These are phyloP conservation scores for Andinoacara biseriatus DNA, from an alignment of 2,113 vertebrate species.

Conservation along the genomic window DNA sequence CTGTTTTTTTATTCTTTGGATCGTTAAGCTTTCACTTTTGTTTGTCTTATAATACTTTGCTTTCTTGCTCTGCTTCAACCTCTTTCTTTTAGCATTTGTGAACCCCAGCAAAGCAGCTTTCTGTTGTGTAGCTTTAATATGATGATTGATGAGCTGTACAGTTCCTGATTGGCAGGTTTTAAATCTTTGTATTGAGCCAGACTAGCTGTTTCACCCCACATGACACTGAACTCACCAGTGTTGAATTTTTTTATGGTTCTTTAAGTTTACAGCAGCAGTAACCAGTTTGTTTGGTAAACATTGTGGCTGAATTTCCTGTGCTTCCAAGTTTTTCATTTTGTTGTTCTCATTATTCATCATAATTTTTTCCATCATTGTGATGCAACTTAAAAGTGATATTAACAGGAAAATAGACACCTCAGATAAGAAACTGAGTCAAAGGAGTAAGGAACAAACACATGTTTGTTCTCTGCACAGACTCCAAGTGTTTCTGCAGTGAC, in stretches of 20 bases:
- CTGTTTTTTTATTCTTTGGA: constrained; percentile 10
- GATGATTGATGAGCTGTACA: fast-evolving
- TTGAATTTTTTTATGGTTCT: neutral
- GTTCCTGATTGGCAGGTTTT: neutral
- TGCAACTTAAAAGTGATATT: neutral
- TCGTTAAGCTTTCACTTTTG: constrained; percentile 10
- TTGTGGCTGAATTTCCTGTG: neutral
- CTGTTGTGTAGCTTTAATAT: neutral
- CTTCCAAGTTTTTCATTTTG: fast-evolving
- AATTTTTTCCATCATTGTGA: neutral
- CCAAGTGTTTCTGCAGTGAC: neutral
- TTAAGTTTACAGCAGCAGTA: neutral
- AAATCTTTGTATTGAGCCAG: neutral
- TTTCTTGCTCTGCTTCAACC: neutral
- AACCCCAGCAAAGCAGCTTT: neutral
- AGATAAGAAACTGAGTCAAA: neutral
- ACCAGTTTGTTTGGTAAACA: neutral
- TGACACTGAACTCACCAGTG: neutral
- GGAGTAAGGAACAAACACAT: neutral
- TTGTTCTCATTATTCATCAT: neutral
- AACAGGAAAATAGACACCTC: neutral
- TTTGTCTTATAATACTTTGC: neutral
- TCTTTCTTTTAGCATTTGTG: neutral
- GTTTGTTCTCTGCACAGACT: constrained; percentile 1
- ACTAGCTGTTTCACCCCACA: neutral